A percentile compares a stretch with the other conserved stretches of the same genome.
These are phyloP conservation scores for Acrobasis suavella DNA, from an alignment of 2,888 invertebrate species.

Conservation along the genomic window DNA sequence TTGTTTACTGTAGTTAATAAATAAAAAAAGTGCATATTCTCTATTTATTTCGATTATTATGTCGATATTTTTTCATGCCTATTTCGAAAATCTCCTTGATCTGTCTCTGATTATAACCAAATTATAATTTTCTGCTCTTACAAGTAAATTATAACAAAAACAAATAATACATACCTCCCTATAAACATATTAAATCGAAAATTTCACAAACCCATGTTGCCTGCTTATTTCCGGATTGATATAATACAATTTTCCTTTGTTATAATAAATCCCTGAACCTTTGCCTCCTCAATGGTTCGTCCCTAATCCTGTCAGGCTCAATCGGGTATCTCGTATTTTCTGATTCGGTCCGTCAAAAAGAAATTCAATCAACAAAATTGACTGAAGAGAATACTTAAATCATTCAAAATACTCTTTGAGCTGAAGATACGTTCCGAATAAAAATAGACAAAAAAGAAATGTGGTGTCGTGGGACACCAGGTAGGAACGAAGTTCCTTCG, in stretches of 20 bases:
- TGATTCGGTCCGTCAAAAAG: not conserved
- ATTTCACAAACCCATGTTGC: slow-evolving; percentile 1
- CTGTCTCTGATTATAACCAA: no score
- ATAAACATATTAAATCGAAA: not conserved
- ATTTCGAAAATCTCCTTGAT: no score
- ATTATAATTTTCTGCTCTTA: not conserved
- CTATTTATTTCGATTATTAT: no score
- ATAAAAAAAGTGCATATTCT: no score
- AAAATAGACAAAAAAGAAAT: no score
- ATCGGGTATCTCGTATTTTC: slow-evolving; percentile 1
- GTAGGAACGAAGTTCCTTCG: no score
- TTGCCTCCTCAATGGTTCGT: not conserved
- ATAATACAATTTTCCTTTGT: not conserved
- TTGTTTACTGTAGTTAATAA: no score
- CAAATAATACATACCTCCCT: not conserved
- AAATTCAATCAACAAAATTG: not conserved
- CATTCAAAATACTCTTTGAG: no score
- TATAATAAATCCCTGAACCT: not conserved
- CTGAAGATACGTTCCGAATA: no score
- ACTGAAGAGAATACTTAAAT: not conserved
- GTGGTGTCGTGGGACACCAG: no score
- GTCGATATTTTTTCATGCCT: no score
- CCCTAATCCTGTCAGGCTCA: not conserved
- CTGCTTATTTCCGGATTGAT: not conserved
- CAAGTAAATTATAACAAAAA: not conserved